Evolutionary conservation across 2,888 invertebrate genomes (phyloP).

Genomic region (Protula sp.): DNA sequence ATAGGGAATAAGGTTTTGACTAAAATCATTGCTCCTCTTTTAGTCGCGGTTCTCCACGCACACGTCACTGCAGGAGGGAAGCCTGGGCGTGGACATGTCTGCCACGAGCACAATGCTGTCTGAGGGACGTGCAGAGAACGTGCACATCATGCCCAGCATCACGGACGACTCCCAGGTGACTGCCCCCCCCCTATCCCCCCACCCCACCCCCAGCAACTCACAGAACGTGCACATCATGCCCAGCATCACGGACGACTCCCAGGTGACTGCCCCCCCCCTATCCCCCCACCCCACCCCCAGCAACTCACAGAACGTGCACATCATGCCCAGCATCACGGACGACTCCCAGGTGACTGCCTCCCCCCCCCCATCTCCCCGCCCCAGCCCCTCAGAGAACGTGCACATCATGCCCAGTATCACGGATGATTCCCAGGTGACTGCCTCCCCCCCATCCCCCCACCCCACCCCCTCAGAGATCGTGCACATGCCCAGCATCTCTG

Average conservation of each 20-base stretch:
- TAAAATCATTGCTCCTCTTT: not conserved
- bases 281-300: too few species aligned
- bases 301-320: slow-evolving; percentile 20
- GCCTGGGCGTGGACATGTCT: slow-evolving; percentile 20
- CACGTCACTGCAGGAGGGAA: slow-evolving; percentile 21
- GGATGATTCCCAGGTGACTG: slow-evolving; percentile 8
- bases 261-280: too few species aligned
- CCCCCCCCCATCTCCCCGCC: too few species aligned
- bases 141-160: slow-evolving; percentile 18
- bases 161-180: slow-evolving; percentile 10
- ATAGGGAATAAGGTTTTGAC: not conserved
- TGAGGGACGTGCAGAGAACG: slow-evolving; percentile 11
- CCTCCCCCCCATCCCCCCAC: too few species aligned
- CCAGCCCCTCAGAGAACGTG: slow-evolving; percentile 21
- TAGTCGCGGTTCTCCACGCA: slow-evolving; percentile 20
- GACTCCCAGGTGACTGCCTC: slow-evolving; percentile 3
- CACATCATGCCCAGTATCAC: slow-evolving; percentile 18
- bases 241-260: slow-evolving; percentile 15
- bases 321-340: slow-evolving; percentile 19
- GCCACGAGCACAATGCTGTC: slow-evolving; percentile 1
- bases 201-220: too few species aligned
- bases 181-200: too few species aligned
- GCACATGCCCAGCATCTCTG: slow-evolving; percentile 17
- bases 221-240: slow-evolving; percentile 21
- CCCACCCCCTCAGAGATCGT: slow-evolving; percentile 22